Percentiles rank a stretch among this genome's conserved stretches.
phyloP scores from a whole-genome alignment of 2,113 vertebrate genomes.

The Atherinomorus stipes region DNA sequence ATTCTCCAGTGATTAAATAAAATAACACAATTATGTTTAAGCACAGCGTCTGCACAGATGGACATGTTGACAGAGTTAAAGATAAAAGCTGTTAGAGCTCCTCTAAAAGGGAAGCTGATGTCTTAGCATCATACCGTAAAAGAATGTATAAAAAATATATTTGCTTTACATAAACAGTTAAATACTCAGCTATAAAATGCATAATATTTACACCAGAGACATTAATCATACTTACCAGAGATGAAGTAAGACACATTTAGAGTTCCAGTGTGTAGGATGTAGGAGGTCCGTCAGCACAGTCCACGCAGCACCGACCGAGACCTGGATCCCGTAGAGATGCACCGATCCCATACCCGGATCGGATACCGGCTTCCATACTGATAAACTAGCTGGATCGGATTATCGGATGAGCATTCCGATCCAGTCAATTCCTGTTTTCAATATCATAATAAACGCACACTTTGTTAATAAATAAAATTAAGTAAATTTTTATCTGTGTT shows the following conservation, averaged over 20 bases:
- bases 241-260: constrained; percentile 24
- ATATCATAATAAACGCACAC: too few species aligned
- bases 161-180: constrained; percentile 61
- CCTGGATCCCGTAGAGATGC: too few species aligned
- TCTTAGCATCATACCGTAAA: constrained; percentile 47
- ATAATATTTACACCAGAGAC: constrained; percentile 64
- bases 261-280: not conserved
- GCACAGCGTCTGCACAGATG: constrained; percentile 18
- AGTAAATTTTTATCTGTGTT: too few species aligned
- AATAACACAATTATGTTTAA: constrained; percentile 39
- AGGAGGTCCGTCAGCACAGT: not conserved
- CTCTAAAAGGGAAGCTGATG: constrained; percentile 10
- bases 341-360: too few species aligned
- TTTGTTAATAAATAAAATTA: too few species aligned
- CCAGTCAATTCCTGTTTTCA: too few species aligned
- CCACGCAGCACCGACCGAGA: too few species aligned
- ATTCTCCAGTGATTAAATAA: constrained; percentile 62
- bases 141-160: constrained; percentile 77
- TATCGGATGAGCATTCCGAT: too few species aligned
- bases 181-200: constrained; percentile 58
- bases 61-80: constrained; percentile 5
- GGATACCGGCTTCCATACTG: too few species aligned
- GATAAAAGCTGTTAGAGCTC: constrained; percentile 23
- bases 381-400: too few species aligned
- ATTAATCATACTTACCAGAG: constrained; percentile 23